Evolutionary conservation across 2,888 invertebrate genomes (phyloP), one percentile per base, ranked within the genome.

Genomic region (Barypeithes pellucidus): DNA sequence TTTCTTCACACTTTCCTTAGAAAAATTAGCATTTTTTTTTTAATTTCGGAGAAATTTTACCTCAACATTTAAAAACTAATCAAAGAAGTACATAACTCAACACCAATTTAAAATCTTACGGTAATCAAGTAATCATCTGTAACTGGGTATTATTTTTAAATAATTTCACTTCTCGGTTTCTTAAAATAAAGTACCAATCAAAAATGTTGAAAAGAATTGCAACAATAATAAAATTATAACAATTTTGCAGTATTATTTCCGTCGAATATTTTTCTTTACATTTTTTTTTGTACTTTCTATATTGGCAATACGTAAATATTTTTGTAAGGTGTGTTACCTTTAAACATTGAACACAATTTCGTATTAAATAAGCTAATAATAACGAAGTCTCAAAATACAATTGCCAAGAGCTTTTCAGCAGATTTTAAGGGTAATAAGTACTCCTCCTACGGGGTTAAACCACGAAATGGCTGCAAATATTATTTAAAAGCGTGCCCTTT

Each of bases 201-300:
- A 14, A 29, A 54, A 33, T 54, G 54, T 54, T 33, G 29, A 14
- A 54, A 47, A 54, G 2, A 33, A 16, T 33, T 33, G 33, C 54
- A 33, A 11, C 29, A 54, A 54, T 29, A 33, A 54, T 54, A 54
- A 54, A 54, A 54, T 54, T 54, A 54, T 14, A 54, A 14, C 14
- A 54, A 33, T 54, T 54, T 54, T 54, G 33, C 4, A 16, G 29
- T 14, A 54, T 33, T 8, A n/a, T 54, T 54, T 33, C 29, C 7
- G n/a, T 16, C 3, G 16, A 14, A 54, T 33, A 33, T 24, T 50
- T 50, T 50, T n/a, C n/a, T 54, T 14, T 33, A 14, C 29, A n/a
- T 54, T n/a, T 54, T 52, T 54, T 14, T 7, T 16, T n/a, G n/a
- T 33, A 33, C 29, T 54, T 54, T 29, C 33, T 16, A 7, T 12